Evolutionary conservation across 2,888 invertebrate genomes (phyloP).

Genomic region (Lucinisca nassula): DNA sequence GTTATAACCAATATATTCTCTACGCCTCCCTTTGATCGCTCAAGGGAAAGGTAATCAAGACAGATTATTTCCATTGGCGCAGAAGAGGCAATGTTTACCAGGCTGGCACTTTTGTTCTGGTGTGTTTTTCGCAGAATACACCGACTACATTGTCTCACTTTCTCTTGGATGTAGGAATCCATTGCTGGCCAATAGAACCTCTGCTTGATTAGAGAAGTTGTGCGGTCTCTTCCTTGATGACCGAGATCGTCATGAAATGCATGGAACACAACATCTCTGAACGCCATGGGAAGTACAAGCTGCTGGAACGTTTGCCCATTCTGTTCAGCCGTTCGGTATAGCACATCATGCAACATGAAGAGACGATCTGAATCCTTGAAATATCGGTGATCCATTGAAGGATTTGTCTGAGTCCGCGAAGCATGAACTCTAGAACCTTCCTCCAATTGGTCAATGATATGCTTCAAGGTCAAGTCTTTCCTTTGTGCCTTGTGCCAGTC

Average conservation of each 20-base stretch:
- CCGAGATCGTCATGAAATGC: background rate
- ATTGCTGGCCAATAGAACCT: too few species aligned
- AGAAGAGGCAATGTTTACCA: too few species aligned
- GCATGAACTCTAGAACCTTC: conserved; percentile 16
- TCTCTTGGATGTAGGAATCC: too few species aligned
- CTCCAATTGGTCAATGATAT: background rate
- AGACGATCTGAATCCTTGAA: conserved; percentile 8
- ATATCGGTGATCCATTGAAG: background rate
- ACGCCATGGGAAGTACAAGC: background rate
- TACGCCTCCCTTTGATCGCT: too few species aligned
- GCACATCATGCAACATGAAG: background rate
- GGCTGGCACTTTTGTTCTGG: too few species aligned
- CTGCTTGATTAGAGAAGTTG: too few species aligned
- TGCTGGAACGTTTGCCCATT: background rate
- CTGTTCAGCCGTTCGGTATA: background rate
- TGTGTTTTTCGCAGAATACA: too few species aligned
- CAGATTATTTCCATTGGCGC: too few species aligned
- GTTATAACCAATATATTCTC: too few species aligned
- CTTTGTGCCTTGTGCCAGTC: conserved; percentile 1
- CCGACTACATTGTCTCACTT: too few species aligned
- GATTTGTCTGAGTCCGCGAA: background rate
- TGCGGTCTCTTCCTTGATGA: conserved; percentile 5
- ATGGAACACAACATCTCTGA: background rate
- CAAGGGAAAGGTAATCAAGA: too few species aligned
- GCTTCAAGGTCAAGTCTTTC: background rate